These are phyloP conservation scores for Subacronicta megacephala DNA, from an alignment of 2,888 invertebrate species.

Conservation along the genomic window DNA sequence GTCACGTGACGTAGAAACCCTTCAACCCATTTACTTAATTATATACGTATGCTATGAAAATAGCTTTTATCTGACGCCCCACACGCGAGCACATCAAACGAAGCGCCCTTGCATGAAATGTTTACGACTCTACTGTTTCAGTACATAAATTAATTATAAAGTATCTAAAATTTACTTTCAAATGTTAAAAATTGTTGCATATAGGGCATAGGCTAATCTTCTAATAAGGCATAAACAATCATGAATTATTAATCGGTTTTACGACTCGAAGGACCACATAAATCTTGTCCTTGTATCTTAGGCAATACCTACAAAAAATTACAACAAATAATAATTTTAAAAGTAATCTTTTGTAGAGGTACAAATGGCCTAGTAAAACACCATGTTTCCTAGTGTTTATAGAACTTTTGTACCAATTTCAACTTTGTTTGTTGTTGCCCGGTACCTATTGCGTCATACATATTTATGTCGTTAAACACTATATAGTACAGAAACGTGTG, in stretches of 20 bases:
- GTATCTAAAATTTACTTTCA: not conserved
- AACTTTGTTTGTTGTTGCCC: slow-evolving; percentile 1
- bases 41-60: slow-evolving; percentile 36
- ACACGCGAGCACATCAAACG: slow-evolving; percentile 33
- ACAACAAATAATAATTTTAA: no score
- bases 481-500: slow-evolving; percentile 11
- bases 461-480: not conserved
- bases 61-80: slow-evolving; percentile 39
- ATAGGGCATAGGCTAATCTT: no score
- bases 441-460: slow-evolving; percentile 14
- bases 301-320: no score
- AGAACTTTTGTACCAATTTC: not conserved
- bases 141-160: not conserved
- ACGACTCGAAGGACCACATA: slow-evolving; percentile 4
- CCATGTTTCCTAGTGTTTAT: not conserved
- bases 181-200: not conserved
- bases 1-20: slow-evolving; percentile 52
- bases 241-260: not conserved
- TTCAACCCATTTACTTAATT: slow-evolving; percentile 46
- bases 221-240: no score
- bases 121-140: slow-evolving; percentile 10
- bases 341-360: not conserved
- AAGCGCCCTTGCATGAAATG: slow-evolving; percentile 8
- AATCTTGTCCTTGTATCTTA: no score
- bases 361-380: no score